A percentile compares a stretch with the other conserved stretches of the same genome.
These are phyloP conservation scores for Trichechus manatus DNA, from an alignment of 2,113 vertebrate species.

Conservation along the genomic window DNA sequence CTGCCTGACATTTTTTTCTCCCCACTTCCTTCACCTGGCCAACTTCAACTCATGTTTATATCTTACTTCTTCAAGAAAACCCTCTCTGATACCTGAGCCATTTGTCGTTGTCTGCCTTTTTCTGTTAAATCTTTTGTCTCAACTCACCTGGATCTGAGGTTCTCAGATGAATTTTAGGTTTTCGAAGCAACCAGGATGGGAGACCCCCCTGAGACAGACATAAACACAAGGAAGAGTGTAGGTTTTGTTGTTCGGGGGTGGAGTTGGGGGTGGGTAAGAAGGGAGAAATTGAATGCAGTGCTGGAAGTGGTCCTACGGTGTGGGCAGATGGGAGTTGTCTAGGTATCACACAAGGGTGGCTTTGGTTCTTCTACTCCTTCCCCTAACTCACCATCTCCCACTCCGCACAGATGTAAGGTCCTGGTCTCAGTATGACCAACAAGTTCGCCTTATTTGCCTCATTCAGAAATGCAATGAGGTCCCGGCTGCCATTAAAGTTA, in stretches of 20 bases:
- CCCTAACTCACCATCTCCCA: slow-evolving; percentile 96
- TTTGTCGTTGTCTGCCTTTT: slow-evolving; percentile 4
- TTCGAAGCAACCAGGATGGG: slow-evolving; percentile 95
- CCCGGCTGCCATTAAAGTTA: slow-evolving; percentile 92
- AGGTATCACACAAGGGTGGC: neutral
- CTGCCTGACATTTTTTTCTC: neutral
- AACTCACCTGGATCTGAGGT: slow-evolving; percentile 92
- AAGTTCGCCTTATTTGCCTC: slow-evolving; percentile 93
- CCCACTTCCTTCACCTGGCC: neutral
- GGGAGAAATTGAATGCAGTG: neutral
- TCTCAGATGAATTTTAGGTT: slow-evolving; percentile 92
- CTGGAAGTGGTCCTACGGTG: neutral
- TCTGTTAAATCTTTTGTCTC: slow-evolving; percentile 16
- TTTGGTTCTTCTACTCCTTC: slow-evolving; percentile 1
- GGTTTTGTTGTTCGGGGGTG: neutral
- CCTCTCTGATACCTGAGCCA: neutral
- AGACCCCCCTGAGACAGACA: slow-evolving; percentile 93
- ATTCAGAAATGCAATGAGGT: slow-evolving; percentile 94
- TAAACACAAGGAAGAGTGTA: slow-evolving; percentile 16
- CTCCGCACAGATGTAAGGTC: slow-evolving; percentile 99
- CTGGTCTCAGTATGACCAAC: slow-evolving; percentile 96
- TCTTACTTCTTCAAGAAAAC: slow-evolving; percentile 29
- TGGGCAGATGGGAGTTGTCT: neutral
- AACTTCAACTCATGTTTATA: neutral
- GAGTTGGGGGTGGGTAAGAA: neutral